Conservation (phyloP, 2,797 vertebrate genomes). For the Brotula barbata region DNA sequence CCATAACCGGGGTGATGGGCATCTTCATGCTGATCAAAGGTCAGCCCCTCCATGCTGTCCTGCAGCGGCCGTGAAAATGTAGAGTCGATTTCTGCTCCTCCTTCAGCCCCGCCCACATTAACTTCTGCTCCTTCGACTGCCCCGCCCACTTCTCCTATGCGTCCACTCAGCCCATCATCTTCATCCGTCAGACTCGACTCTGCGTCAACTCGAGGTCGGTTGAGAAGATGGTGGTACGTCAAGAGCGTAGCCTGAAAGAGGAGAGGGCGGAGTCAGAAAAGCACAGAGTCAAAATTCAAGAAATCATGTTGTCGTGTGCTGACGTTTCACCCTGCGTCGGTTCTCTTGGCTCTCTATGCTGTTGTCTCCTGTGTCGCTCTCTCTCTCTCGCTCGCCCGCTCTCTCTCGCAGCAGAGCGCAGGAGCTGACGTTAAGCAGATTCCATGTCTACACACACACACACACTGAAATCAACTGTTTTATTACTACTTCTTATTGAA, state of each 20-base stretch:
- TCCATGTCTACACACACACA: constrained; percentile 21
- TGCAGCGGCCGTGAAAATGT: not conserved
- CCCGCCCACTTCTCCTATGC: not conserved
- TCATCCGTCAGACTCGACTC: too few species aligned
- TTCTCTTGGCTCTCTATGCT: not conserved
- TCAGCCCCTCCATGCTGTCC: not conserved
- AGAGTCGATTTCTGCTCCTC: not conserved
- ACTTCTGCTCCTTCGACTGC: too few species aligned
- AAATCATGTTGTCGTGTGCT: too few species aligned
- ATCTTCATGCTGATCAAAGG: not conserved
- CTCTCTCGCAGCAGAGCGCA: constrained; percentile 15
- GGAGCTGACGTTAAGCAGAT: not conserved
- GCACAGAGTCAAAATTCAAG: too few species aligned
- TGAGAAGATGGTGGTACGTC: constrained; percentile 8
- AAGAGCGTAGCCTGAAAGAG: constrained; percentile 7
- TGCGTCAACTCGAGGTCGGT: not conserved
- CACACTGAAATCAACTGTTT: too few species aligned
- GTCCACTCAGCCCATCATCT: too few species aligned
- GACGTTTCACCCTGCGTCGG: constrained; percentile 30
- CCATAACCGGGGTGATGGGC: not conserved
- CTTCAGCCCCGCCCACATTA: not conserved
- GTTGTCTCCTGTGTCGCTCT: constrained; percentile 2
- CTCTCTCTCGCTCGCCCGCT: not conserved
- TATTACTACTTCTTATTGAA: too few species aligned
- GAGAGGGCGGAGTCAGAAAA: not conserved